These are phyloP conservation scores for Zaprionus davidi DNA, from an alignment of 1,140 invertebrate genomes.

Conservation along the genomic window DNA sequence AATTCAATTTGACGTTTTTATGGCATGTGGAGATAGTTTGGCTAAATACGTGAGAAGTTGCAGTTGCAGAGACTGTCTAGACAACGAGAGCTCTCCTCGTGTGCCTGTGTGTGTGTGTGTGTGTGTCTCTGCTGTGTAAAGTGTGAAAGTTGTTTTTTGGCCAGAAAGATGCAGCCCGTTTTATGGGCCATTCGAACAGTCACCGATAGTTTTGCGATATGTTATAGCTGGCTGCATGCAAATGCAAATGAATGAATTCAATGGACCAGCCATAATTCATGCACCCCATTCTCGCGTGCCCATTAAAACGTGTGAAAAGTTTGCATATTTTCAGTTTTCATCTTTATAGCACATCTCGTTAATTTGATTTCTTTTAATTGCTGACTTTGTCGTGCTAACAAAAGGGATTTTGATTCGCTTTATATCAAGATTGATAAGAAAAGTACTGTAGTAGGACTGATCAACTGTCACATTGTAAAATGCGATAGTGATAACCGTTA, in stretches of 20 bases:
- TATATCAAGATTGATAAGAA: no score
- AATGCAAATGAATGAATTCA: constrained; percentile 37
- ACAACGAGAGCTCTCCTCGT: constrained; percentile 27
- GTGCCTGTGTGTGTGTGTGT: constrained; percentile 15
- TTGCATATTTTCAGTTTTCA: constrained; percentile 1
- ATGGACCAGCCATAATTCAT: constrained; percentile 34
- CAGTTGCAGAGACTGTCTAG: constrained; percentile 31
- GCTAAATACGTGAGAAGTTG: constrained; percentile 72
- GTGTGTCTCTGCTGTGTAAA: constrained; percentile 14
- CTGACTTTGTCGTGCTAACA: background rate
- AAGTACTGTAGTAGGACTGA: no score
- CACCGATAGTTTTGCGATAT: constrained; percentile 26
- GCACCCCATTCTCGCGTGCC: constrained; percentile 2
- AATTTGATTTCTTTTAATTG: constrained; percentile 1
- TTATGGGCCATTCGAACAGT: constrained; percentile 42
- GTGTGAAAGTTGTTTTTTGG: constrained; percentile 67
- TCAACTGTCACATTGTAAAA: no score
- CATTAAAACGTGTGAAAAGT: constrained; percentile 25
- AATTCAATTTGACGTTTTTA: constrained; percentile 80
- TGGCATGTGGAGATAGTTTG: constrained; percentile 71
- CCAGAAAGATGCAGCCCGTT: constrained; percentile 62
- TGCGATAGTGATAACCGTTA: no score
- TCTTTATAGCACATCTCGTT: background rate
- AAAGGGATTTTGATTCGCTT: background rate
- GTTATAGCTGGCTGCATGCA: constrained; percentile 31